Percentiles rank a stretch among this genome's conserved stretches.
phyloP scores from a whole-genome alignment of 2,888 invertebrate species.

The Trichogramma evanescens region DNA sequence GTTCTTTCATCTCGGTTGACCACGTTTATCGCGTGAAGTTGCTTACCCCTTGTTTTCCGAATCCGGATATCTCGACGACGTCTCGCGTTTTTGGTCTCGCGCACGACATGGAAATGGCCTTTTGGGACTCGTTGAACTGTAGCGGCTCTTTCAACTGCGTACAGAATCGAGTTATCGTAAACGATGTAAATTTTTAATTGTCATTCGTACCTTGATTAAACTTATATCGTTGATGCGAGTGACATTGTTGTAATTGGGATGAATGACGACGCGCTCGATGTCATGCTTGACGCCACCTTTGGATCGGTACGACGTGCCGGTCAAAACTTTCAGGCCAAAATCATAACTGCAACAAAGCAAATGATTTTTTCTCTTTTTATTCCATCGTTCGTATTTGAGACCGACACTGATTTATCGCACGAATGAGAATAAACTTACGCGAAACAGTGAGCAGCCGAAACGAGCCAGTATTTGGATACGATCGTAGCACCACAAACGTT shows the following conservation, averaged over 20 bases:
- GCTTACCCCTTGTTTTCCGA: slow-evolving; percentile 7
- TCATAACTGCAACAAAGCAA: too few species aligned
- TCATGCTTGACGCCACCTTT: not conserved
- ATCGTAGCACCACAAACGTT: slow-evolving; percentile 5
- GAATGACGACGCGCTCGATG: not conserved
- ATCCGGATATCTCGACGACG: slow-evolving; percentile 6
- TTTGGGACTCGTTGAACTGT: slow-evolving; percentile 1
- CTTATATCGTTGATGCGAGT: slow-evolving; percentile 4
- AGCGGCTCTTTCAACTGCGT: slow-evolving; percentile 3
- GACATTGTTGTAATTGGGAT: not conserved
- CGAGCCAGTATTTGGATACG: slow-evolving; percentile 7
- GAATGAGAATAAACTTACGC: not conserved
- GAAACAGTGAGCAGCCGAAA: slow-evolving; percentile 12
- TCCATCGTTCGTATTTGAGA: too few species aligned
- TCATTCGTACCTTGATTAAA: not conserved
- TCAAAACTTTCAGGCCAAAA: not conserved
- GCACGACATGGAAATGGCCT: not conserved
- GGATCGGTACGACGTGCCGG: slow-evolving; percentile 2
- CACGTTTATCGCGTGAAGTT: not conserved
- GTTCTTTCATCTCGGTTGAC: not conserved
- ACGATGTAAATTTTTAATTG: too few species aligned
- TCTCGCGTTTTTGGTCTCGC: not conserved
- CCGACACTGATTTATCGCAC: not conserved
- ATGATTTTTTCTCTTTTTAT: too few species aligned
- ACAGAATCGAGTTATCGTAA: not conserved